Evolutionary conservation across 2,797 vertebrate species (phyloP).

Genomic region (Forpus xanthops): DNA sequence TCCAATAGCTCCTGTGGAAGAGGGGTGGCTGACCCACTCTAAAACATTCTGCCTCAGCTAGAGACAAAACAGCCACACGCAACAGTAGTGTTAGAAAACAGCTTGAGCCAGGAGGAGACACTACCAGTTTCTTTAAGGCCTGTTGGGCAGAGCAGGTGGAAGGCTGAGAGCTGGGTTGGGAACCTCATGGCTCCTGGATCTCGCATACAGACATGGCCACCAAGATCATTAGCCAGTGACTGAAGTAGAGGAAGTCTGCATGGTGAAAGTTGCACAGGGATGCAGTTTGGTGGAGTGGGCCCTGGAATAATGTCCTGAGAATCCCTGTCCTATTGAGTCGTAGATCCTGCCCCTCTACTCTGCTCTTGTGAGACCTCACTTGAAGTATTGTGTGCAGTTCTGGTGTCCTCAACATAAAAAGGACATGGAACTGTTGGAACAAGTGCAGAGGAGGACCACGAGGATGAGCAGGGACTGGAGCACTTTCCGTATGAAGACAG

Average conservation of each 20-base stretch:
- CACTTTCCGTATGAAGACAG: too few relatives aligned
- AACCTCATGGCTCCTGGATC: neutral
- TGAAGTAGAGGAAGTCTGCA: neutral
- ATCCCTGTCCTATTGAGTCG: neutral
- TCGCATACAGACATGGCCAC: neutral
- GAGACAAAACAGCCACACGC: neutral
- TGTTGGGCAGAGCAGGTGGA: neutral
- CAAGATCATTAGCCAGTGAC: neutral
- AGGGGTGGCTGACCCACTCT: conserved; percentile 57
- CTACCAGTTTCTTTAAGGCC: neutral
- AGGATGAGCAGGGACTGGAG: too few relatives aligned
- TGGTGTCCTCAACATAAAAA: too few relatives aligned
- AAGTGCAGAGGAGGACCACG: too few relatives aligned
- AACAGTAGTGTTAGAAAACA: neutral
- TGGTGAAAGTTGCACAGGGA: neutral
- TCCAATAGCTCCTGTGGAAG: conserved; percentile 65
- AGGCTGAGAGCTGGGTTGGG: neutral
- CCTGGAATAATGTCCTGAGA: neutral
- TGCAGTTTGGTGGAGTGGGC: neutral
- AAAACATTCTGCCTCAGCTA: conserved; percentile 57
- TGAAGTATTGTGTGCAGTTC: too few relatives aligned
- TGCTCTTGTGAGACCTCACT: too few relatives aligned
- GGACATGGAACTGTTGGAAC: too few relatives aligned
- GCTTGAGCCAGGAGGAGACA: neutral
- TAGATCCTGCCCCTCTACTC: too few relatives aligned